Evolutionary conservation across 1,140 invertebrate species (phyloP), one percentile per base, ranked within the genome.

Genomic region (Thrips palmi): DNA sequence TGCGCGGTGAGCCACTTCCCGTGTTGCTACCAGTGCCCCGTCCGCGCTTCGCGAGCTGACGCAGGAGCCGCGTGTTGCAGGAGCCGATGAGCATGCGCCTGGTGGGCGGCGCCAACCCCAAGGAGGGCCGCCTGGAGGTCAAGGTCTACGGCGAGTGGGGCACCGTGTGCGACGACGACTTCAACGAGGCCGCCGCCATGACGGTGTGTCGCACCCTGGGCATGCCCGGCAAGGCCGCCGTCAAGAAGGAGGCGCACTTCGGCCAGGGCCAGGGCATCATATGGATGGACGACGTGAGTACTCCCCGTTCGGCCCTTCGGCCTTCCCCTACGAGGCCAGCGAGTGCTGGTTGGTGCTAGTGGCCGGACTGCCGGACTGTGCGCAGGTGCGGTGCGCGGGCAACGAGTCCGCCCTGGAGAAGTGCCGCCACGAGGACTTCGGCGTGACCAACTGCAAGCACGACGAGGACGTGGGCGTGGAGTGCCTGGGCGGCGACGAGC

Each of bases 91-190:
- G 68, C 45, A 53, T 77, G n/a, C 62, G 77, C 19, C 47, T 80
- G 21, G 63, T 57, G 3, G 69, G 70, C 31, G 75, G 72, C 17
- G 59, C 59, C 2, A 63, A 49, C 8, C 35, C 54, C 0, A 55
- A 56, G 21, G 67, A 76, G 53, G 79, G 79, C 1, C 57, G 76
- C 28, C 56, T 84, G 0, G 78, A 83, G 56, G 63, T 84, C 1
- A 60, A 63, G 39, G 67, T 76, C 48, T 65, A 69, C 43, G 73
- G 71, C 4, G 62, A 70, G 2, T 84, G 79, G 79, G 78, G 79
- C 1, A 77, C 74, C 1, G 60, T 84, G 10, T 85, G 81, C 51
- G 79, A 84, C 49, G 79, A 84, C 48, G 70, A 76, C 47, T 84
- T 82, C 47, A 70, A 68, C 21, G 52, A 60, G 12, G 60, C 64